A percentile compares a stretch with the other conserved stretches of the same genome.
These are phyloP conservation scores for Clarias laeviceps DNA, from an alignment of 2,797 vertebrate species.

Conservation along the genomic window DNA sequence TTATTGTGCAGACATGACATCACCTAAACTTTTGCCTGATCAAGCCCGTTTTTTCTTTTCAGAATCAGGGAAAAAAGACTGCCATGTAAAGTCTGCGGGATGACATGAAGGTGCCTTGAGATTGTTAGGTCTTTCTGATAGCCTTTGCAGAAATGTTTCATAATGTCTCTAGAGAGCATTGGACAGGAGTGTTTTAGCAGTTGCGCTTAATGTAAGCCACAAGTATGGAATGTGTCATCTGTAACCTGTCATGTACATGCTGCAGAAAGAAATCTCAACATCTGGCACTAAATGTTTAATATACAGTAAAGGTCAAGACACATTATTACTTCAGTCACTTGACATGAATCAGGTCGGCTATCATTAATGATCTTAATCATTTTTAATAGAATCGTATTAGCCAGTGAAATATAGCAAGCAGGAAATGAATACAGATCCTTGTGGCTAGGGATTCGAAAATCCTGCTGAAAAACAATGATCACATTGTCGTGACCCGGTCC, in stretches of 20 bases:
- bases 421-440: constrained; percentile 61
- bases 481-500: constrained; percentile 58
- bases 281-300: not conserved
- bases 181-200: constrained; percentile 21
- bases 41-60: no score
- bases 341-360: constrained; percentile 58
- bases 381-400: constrained; percentile 66
- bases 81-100: constrained; percentile 54
- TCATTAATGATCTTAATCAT: constrained; percentile 63
- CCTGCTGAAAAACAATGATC: constrained; percentile 55
- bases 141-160: constrained; percentile 42
- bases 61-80: no score
- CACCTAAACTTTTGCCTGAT: constrained; percentile 54
- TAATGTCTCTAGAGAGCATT: constrained; percentile 18
- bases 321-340: constrained; percentile 62
- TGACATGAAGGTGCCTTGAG: constrained; percentile 41
- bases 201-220: constrained; percentile 28
- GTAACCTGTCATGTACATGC: not conserved
- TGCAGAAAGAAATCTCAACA: not conserved
- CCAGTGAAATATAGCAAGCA: constrained; percentile 54
- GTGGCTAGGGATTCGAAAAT: constrained; percentile 39
- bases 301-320: constrained; percentile 44
- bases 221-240: not conserved
- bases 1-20: constrained; percentile 65
- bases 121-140: constrained; percentile 36